These are phyloP conservation scores for Myripristis murdjan DNA, from an alignment of 2,797 vertebrate species.

Conservation along the genomic window DNA sequence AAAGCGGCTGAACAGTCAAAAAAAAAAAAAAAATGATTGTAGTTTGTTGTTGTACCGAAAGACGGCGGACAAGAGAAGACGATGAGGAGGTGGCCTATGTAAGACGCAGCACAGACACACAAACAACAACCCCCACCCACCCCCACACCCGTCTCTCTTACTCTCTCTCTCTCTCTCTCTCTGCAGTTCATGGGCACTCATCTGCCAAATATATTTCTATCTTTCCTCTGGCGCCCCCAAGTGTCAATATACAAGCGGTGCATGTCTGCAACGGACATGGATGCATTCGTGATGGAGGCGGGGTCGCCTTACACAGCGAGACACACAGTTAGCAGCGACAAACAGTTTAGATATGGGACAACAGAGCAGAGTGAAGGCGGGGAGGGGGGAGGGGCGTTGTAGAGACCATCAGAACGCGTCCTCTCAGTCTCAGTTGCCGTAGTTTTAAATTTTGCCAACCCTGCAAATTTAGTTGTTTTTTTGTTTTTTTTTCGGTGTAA, in stretches of 20 bases:
- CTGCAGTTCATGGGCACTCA: slow-evolving; percentile 11
- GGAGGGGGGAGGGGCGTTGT: not conserved
- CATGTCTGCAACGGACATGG: slow-evolving; percentile 22
- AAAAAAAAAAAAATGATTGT: slow-evolving; percentile 55
- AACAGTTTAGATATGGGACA: slow-evolving; percentile 47
- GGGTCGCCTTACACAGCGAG: slow-evolving; percentile 36
- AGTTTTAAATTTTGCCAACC: slow-evolving; percentile 17
- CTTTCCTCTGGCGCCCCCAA: slow-evolving; percentile 61
- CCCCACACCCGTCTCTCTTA: not conserved
- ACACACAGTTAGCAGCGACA: slow-evolving; percentile 59
- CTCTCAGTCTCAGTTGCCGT: slow-evolving; percentile 26
- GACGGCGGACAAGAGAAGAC: slow-evolving; percentile 20
- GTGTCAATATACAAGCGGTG: slow-evolving; percentile 50
- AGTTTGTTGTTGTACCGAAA: slow-evolving; percentile 48
- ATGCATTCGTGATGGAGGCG: slow-evolving; percentile 43
- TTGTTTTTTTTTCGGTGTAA: slow-evolving; percentile 14
- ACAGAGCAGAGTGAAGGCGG: slow-evolving; percentile 8
- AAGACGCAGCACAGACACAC: slow-evolving; percentile 20
- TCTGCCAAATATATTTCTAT: not conserved
- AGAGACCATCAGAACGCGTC: slow-evolving; percentile 18
- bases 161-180: not conserved
- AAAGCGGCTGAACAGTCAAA: slow-evolving; percentile 42
- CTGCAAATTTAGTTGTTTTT: too few relatives aligned
- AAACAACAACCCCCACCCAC: not conserved
- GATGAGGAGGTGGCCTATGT: not conserved